Percentiles rank a stretch among this genome's conserved stretches.
Conservation (phyloP, 2,888 invertebrate genomes). For the Netelia fuscicornis region DNA sequence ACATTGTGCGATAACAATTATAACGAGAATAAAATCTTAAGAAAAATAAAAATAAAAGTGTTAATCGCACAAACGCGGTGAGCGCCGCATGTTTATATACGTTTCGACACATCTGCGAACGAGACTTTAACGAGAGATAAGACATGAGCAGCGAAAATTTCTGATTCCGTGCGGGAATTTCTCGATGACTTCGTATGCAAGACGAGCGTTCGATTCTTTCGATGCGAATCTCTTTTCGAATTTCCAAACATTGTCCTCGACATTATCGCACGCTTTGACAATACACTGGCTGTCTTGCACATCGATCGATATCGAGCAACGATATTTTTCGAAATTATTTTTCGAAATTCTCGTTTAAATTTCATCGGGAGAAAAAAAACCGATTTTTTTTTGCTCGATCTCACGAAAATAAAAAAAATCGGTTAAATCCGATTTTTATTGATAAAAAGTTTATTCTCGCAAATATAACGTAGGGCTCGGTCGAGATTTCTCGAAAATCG, state of each 20-base stretch:
- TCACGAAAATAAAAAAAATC: neutral
- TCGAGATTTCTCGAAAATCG: slow-evolving; percentile 21
- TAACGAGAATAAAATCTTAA: too few species aligned
- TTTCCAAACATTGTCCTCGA: too few species aligned
- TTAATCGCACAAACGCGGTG: neutral
- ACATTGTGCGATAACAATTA: too few species aligned
- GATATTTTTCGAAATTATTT: too few species aligned
- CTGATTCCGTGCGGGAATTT: neutral
- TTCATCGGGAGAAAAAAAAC: too few species aligned
- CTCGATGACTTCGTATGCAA: neutral
- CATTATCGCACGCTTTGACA: too few species aligned
- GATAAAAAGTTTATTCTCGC: neutral
- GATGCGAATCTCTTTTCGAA: too few species aligned
- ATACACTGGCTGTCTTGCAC: too few species aligned
- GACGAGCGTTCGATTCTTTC: neutral
- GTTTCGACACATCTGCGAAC: neutral
- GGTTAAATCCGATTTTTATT: neutral
- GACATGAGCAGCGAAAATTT: neutral
- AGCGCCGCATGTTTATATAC: neutral
- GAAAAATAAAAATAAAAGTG: neutral
- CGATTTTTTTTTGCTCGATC: too few species aligned
- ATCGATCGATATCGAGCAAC: too few species aligned
- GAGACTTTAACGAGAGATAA: neutral
- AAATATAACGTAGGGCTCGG: neutral
- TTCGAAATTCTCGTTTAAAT: too few species aligned